Conservation (phyloP, 2,888 invertebrate genomes). For the Phyllotreta cruciferae region DNA sequence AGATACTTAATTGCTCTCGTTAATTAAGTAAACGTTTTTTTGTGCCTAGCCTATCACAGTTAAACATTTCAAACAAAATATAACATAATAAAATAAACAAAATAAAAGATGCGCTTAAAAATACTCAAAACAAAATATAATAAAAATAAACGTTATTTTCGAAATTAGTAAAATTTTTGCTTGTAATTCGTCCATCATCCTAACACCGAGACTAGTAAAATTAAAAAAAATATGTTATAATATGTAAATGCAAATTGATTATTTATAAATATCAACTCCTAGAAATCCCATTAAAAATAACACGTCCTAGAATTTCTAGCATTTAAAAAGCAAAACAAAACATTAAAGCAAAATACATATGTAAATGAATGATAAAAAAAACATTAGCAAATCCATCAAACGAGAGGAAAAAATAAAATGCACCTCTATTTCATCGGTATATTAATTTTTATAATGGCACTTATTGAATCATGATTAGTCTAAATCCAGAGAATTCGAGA, state of each 20-base stretch:
- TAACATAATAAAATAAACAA: not conserved
- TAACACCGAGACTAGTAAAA: slow-evolving; percentile 16
- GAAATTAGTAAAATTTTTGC: slow-evolving; percentile 6
- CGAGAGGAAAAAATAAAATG: too few species aligned
- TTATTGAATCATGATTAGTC: too few species aligned
- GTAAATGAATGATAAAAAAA: too few species aligned
- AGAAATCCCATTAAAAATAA: slow-evolving; percentile 6
- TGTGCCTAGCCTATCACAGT: slow-evolving; percentile 37
- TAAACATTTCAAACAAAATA: slow-evolving; percentile 28
- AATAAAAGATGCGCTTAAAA: slow-evolving; percentile 9
- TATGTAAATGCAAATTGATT: slow-evolving; percentile 19
- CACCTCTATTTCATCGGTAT: too few species aligned
- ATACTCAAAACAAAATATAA: slow-evolving; percentile 7
- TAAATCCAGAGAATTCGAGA: too few species aligned
- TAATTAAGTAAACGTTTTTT: slow-evolving; percentile 3
- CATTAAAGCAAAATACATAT: too few species aligned
- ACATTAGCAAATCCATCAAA: too few species aligned
- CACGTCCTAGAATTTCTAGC: not conserved
- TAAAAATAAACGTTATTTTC: slow-evolving; percentile 11
- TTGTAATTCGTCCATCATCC: not conserved
- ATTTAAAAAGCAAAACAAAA: slow-evolving; percentile 2
- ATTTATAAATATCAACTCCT: slow-evolving; percentile 8
- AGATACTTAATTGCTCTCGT: not conserved
- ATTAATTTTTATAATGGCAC: too few species aligned
- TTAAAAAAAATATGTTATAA: slow-evolving; percentile 16